phyloP scores from a whole-genome alignment of 2,888 invertebrate species.

The Caenorhabditis doughertyi region DNA sequence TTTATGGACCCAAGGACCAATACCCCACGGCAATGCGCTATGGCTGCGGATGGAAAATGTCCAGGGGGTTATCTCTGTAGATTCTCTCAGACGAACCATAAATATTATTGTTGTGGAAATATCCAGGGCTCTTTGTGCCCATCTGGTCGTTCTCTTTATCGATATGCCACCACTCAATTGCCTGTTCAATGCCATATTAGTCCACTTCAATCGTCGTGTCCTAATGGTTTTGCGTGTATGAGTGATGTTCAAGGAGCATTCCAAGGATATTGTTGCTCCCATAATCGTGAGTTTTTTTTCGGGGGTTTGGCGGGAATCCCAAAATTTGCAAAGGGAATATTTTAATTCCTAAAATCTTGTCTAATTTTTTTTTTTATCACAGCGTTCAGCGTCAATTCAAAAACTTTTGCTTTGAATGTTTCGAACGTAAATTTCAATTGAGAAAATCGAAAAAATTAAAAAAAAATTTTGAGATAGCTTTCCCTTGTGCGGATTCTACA shows the following conservation, averaged over 20 bases:
- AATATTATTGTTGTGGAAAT: slow-evolving; percentile 74
- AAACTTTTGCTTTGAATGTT: too few relatives aligned
- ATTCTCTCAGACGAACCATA: slow-evolving; percentile 70
- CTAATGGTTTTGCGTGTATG: slow-evolving; percentile 69
- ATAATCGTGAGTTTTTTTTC: slow-evolving; percentile 65
- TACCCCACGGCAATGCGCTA: slow-evolving; percentile 72
- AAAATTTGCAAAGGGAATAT: neutral
- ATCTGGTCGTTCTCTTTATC: slow-evolving; percentile 68
- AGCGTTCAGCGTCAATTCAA: too few relatives aligned
- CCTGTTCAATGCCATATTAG: slow-evolving; percentile 72
- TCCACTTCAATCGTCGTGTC: slow-evolving; percentile 65
- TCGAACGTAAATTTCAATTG: too few relatives aligned
- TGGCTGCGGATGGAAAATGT: slow-evolving; percentile 73
- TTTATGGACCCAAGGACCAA: slow-evolving; percentile 73
- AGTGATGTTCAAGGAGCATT: slow-evolving; percentile 70
- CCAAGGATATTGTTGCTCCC: slow-evolving; percentile 75
- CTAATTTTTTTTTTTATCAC: too few relatives aligned
- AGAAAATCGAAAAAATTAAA: too few relatives aligned
- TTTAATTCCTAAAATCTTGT: neutral
- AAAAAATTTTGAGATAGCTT: too few relatives aligned
- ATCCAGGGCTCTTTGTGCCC: slow-evolving; percentile 72
- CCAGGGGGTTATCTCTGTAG: slow-evolving; percentile 71
- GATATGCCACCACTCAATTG: slow-evolving; percentile 69
- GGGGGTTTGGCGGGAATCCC: neutral
- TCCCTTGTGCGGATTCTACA: too few relatives aligned